A percentile compares a stretch with the other conserved stretches of the same genome.
These are phyloP conservation scores for Phoebastria nigripes DNA, from an alignment of 2,797 vertebrate genomes.

Conservation along the genomic window DNA sequence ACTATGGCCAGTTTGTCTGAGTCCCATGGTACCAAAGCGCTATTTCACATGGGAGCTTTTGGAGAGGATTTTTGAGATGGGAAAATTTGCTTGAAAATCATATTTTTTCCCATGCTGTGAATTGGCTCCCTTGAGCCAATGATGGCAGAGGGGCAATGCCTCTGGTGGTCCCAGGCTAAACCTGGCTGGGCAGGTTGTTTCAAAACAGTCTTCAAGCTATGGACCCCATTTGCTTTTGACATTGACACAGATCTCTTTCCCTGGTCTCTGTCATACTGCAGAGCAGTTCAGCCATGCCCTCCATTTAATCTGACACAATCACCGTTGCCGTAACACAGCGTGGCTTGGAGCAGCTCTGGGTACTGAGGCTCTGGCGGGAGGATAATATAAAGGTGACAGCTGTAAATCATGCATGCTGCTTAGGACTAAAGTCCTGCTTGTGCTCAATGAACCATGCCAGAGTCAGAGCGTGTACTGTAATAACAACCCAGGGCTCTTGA, in stretches of 20 bases:
- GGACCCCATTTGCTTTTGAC: neutral
- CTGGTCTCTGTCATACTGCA: neutral
- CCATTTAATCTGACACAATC: neutral
- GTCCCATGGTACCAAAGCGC: neutral
- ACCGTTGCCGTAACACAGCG: rapidly evolving
- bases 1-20: neutral
- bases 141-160: neutral
- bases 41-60: neutral
- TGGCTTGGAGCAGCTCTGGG: neutral
- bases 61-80: neutral
- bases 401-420: neutral
- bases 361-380: neutral
- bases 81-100: neutral
- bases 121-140: neutral
- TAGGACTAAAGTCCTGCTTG: constrained; percentile 1
- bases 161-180: neutral
- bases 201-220: neutral
- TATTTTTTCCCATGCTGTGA: neutral
- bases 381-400: neutral
- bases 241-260: neutral
- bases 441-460: neutral
- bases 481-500: neutral
- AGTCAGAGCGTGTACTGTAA: neutral
- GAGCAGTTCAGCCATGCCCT: neutral
- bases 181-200: neutral